Evolutionary conservation across 35 echinoderm and acorn worm genomes (phyloP).

Genomic region (Apostichopus parvimensis): DNA sequence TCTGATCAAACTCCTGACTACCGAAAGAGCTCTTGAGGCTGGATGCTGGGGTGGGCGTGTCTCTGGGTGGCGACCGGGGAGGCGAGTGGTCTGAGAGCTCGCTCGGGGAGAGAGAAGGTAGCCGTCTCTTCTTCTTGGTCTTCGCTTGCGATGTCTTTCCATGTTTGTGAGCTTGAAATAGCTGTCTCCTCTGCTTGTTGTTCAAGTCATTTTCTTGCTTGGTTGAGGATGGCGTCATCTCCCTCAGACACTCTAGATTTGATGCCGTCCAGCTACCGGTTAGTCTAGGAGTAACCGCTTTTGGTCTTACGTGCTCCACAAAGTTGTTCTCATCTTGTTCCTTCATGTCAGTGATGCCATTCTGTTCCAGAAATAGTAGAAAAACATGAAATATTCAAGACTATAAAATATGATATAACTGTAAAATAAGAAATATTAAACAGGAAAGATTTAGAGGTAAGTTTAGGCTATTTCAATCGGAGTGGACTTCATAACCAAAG

Average conservation of each 20-base stretch:
- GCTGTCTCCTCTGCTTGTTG: conserved; percentile 19
- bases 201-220: conserved; percentile 16
- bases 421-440: too few species aligned
- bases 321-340: not conserved
- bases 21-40: conserved; percentile 10
- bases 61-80: not conserved
- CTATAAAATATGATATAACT: too few species aligned
- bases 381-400: not conserved
- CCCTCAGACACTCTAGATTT: not conserved
- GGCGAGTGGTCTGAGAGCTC: not conserved
- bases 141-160: not conserved
- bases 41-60: conserved; percentile 4
- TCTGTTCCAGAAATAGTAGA: conserved; percentile 10
- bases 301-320: not conserved
- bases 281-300: not conserved
- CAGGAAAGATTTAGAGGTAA: too few species aligned
- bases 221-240: not conserved
- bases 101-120: not conserved
- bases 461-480: too few species aligned
- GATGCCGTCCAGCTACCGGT: not conserved
- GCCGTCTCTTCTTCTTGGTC: not conserved
- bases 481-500: too few species aligned
- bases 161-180: not conserved
- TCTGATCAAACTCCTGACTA: conserved; percentile 51
- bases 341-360: not conserved